phyloP scores from a whole-genome alignment of 2,888 invertebrate genomes.

The Adelphocoris suturalis region DNA sequence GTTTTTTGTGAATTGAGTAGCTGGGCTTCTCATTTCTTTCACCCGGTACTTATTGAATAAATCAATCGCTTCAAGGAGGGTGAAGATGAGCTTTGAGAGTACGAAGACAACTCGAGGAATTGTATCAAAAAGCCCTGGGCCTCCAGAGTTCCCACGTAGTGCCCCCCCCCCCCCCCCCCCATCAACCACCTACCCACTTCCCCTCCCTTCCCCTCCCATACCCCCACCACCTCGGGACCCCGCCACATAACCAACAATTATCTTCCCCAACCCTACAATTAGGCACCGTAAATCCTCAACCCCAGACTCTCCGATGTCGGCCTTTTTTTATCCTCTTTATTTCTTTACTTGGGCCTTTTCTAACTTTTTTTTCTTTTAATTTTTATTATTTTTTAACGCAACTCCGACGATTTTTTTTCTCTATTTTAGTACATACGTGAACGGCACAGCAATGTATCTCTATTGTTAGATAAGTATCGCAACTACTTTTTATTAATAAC shows the following conservation, averaged over 20 bases:
- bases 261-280: constrained; percentile 73
- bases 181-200: background rate
- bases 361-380: constrained; percentile 56
- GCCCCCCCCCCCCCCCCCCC: constrained; percentile 2
- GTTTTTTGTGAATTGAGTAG: too few species aligned
- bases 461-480: constrained; percentile 64
- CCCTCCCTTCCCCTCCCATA: background rate
- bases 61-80: too few species aligned
- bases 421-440: constrained; percentile 65
- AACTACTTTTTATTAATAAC: constrained; percentile 66
- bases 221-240: constrained; percentile 37
- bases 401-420: constrained; percentile 44
- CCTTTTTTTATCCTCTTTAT: constrained; percentile 71
- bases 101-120: constrained; percentile 63
- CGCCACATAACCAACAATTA: constrained; percentile 72
- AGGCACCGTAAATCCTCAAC: constrained; percentile 74
- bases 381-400: constrained; percentile 51
- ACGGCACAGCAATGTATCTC: constrained; percentile 62
- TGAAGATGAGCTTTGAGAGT: constrained; percentile 45
- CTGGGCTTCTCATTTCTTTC: too few species aligned
- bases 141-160: constrained; percentile 65
- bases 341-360: constrained; percentile 71
- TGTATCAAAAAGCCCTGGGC: constrained; percentile 54
- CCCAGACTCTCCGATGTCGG: constrained; percentile 68
- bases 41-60: too few species aligned